Evolutionary conservation across 2,888 invertebrate genomes (phyloP).

Genomic region (Caenorhabditis wallacei): DNA sequence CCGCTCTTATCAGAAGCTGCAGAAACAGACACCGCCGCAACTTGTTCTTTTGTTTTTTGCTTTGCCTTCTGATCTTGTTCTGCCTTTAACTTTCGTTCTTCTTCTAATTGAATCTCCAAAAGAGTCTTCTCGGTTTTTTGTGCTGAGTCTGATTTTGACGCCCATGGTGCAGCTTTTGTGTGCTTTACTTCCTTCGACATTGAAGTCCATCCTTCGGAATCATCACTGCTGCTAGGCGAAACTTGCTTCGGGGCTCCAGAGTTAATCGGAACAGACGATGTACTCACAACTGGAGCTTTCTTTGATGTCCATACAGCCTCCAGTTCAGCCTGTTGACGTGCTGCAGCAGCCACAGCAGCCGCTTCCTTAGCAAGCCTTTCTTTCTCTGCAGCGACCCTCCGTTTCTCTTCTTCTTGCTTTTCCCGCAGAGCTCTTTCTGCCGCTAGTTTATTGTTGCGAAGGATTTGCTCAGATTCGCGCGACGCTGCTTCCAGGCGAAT

Average conservation of each 20-base stretch:
- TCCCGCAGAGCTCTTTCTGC: slow-evolving; percentile 32
- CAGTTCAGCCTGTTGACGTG: slow-evolving; percentile 30
- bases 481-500: slow-evolving; percentile 34
- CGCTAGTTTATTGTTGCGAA: slow-evolving; percentile 2
- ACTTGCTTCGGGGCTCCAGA: slow-evolving; percentile 46
- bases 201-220: slow-evolving; percentile 56
- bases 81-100: slow-evolving; percentile 65
- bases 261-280: not conserved
- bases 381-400: slow-evolving; percentile 20
- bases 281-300: slow-evolving; percentile 21
- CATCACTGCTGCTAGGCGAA: slow-evolving; percentile 54
- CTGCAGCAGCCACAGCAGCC: slow-evolving; percentile 22
- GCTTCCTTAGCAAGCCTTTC: slow-evolving; percentile 18
- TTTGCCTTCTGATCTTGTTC: slow-evolving; percentile 51
- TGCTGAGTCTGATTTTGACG: slow-evolving; percentile 26
- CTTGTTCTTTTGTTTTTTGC: slow-evolving; percentile 53
- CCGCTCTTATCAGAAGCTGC: slow-evolving; percentile 24
- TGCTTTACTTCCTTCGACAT: slow-evolving; percentile 48
- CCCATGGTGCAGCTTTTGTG: slow-evolving; percentile 65
- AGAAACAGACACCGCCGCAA: slow-evolving; percentile 1
- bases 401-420: slow-evolving; percentile 46
- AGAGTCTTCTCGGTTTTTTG: slow-evolving; percentile 59
- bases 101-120: slow-evolving; percentile 67
- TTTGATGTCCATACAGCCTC: slow-evolving; percentile 35
- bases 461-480: slow-evolving; percentile 21